These are phyloP conservation scores for Neolamprologus fasciatus DNA, from an alignment of 2,113 vertebrate species.

Conservation along the genomic window DNA sequence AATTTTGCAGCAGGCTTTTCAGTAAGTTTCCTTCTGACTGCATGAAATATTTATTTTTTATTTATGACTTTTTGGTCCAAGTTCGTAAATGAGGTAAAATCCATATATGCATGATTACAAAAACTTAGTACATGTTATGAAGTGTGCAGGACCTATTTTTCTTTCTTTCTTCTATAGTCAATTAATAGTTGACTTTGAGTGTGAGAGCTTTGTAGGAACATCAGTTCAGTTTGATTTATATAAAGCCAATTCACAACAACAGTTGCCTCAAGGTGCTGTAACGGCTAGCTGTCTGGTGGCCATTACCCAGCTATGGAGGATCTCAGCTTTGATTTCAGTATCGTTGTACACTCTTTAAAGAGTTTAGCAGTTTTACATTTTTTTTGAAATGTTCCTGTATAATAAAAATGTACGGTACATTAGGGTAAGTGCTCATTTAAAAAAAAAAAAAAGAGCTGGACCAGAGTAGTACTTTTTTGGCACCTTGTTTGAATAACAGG, in stretches of 20 bases:
- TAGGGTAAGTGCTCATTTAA: neutral
- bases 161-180: neutral
- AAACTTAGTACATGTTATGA: neutral
- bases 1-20: neutral
- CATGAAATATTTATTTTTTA: neutral
- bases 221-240: neutral
- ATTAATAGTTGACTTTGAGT: neutral
- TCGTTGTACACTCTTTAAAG: neutral
- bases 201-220: neutral
- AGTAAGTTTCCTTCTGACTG: neutral
- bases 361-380: neutral
- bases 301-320: neutral
- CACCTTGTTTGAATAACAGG: neutral
- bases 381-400: neutral
- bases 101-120: neutral
- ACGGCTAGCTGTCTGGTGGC: neutral
- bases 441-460: neutral
- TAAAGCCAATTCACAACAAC: neutral
- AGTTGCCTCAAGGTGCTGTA: neutral
- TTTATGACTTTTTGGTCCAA: neutral
- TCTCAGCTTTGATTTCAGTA: neutral
- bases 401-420: neutral
- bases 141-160: neutral
- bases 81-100: neutral
- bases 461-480: neutral